Percentiles rank a stretch among this genome's conserved stretches.
phyloP scores from a whole-genome alignment of 2,113 vertebrate genomes.

The Saccopteryx leptura region DNA sequence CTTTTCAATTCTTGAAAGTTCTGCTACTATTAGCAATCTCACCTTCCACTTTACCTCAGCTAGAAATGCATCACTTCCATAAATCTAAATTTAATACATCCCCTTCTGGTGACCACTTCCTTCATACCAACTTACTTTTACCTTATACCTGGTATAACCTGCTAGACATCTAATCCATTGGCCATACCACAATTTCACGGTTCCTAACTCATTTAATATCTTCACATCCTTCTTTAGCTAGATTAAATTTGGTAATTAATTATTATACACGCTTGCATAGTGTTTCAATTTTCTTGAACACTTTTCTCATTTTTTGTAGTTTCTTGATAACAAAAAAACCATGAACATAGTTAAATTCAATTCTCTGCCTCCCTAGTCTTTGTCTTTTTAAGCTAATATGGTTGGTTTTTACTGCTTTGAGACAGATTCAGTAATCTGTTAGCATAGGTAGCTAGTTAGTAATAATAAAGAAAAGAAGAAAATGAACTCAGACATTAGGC shows the following conservation, averaged over 20 bases:
- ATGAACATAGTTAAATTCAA: background rate
- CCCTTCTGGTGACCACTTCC: background rate
- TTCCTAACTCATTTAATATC: background rate
- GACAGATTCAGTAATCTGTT: background rate
- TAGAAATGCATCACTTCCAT: background rate
- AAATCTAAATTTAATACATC: background rate
- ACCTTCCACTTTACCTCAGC: background rate
- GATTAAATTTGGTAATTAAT: background rate
- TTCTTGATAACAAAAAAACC: background rate
- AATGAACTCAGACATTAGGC: too few species aligned
- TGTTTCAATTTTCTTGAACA: background rate
- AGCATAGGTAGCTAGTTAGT: too few species aligned
- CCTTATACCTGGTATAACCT: background rate
- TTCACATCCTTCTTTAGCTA: background rate
- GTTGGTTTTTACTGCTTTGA: background rate
- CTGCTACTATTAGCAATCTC: background rate
- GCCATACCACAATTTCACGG: background rate
- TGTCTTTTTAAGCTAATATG: background rate
- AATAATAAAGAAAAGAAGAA: too few species aligned
- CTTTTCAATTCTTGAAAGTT: background rate
- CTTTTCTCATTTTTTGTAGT: background rate
- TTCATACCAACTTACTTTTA: background rate
- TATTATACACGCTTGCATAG: background rate
- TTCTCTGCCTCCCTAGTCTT: background rate
- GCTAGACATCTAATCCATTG: background rate